Evolutionary conservation across 2,113 vertebrate species (phyloP).

Genomic region (Pterocles burchelli): DNA sequence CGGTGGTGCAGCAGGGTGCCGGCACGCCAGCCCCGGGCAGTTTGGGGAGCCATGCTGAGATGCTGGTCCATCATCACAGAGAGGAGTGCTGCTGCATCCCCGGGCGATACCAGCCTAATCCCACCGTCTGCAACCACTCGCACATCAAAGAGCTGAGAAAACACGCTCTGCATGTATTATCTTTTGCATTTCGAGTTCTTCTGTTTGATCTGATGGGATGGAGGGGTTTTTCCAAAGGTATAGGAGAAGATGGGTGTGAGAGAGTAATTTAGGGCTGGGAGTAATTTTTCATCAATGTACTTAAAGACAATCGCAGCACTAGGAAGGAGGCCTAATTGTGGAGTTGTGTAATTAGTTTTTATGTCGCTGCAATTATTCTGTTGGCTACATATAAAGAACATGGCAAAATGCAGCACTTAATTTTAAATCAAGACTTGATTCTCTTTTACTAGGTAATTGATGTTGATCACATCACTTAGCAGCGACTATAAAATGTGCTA

Average conservation of each 20-base stretch:
- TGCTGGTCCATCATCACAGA: background rate
- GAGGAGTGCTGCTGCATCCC: background rate
- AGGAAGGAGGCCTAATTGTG: slow-evolving; percentile 68
- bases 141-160: background rate
- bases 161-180: background rate
- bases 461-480: slow-evolving; percentile 78
- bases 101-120: background rate
- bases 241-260: background rate
- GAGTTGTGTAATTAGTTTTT: slow-evolving; percentile 73
- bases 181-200: background rate
- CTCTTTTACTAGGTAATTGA: slow-evolving; percentile 79
- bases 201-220: background rate
- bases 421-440: slow-evolving; percentile 77
- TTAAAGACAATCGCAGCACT: slow-evolving; percentile 65
- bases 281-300: slow-evolving; percentile 58
- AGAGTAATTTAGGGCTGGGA: slow-evolving; percentile 20
- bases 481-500: slow-evolving; percentile 71
- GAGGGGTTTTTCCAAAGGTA: slow-evolving; percentile 2
- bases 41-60: background rate
- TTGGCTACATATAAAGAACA: slow-evolving; percentile 75
- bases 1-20: accelerated
- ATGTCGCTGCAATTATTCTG: slow-evolving; percentile 71
- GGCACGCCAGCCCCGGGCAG: background rate
- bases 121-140: background rate
- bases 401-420: slow-evolving; percentile 72